Evolutionary conservation across 2,113 vertebrate genomes (phyloP).

Genomic region (Neolamprologus toae): DNA sequence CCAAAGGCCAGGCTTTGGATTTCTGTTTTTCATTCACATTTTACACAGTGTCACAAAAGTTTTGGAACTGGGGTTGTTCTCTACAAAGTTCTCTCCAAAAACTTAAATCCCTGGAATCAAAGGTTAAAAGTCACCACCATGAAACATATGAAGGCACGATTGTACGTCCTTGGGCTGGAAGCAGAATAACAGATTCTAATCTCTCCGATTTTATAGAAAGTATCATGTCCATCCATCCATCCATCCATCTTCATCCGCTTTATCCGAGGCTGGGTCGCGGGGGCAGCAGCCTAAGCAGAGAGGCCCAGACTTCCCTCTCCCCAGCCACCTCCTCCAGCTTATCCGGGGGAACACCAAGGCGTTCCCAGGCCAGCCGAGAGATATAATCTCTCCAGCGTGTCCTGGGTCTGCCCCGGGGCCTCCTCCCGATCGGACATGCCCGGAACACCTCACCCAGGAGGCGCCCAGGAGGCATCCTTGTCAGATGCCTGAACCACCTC

Average conservation of each 20-base stretch:
- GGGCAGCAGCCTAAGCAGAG: no score
- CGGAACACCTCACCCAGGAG: no score
- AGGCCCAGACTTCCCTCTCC: rapidly evolving
- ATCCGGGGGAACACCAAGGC: no score
- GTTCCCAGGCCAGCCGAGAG: no score
- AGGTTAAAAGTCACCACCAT: background rate
- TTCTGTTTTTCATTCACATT: background rate
- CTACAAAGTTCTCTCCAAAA: background rate
- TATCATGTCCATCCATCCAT: background rate
- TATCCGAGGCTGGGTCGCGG: rapidly evolving
- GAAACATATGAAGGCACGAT: background rate
- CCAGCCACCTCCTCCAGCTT: no score
- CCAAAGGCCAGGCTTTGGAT: background rate
- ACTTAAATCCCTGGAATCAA: background rate
- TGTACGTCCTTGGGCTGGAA: background rate
- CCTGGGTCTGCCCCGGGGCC: no score
- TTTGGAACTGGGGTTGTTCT: background rate
- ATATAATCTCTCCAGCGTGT: no score
- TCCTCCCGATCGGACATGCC: no score
- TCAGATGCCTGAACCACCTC: no score
- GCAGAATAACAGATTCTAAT: background rate
- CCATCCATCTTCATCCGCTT: no score
- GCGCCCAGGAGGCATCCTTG: no score
- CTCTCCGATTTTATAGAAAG: background rate
- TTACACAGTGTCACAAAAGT: background rate